These are phyloP conservation scores for Erebia palarica DNA, from an alignment of 2,888 invertebrate species.

Conservation along the genomic window DNA sequence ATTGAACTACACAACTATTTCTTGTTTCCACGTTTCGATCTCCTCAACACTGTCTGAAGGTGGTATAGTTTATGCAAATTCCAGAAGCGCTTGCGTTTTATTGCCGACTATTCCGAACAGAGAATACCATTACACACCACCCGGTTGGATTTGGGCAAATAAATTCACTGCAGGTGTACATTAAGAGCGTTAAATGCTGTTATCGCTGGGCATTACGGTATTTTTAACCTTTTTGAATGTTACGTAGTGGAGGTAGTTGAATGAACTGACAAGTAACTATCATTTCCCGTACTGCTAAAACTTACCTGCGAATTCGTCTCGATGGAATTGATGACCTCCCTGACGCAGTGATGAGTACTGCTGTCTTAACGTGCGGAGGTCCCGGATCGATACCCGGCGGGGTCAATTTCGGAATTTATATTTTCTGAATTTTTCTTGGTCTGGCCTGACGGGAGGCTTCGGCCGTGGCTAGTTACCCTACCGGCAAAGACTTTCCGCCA, in stretches of 20 bases:
- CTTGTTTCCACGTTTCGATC: not conserved
- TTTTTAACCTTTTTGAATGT: not conserved
- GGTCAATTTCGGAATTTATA: no score
- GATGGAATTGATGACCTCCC: no score
- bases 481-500: no score
- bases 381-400: no score
- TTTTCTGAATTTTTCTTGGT: no score
- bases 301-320: no score
- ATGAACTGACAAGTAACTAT: not conserved
- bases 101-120: constrained; percentile 2
- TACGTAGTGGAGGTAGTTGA: not conserved
- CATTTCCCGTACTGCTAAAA: no score
- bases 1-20: not conserved
- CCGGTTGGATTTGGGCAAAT: constrained; percentile 1
- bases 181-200: constrained; percentile 14
- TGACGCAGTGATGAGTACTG: no score
- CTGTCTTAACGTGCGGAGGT: no score
- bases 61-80: constrained; percentile 14
- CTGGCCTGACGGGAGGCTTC: no score
- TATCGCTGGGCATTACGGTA: constrained; percentile 6
- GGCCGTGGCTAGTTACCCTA: no score
- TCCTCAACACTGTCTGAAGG: not conserved
- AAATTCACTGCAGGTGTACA: constrained; percentile 10
- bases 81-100: constrained; percentile 7
- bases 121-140: constrained; percentile 2